Evolutionary conservation across 2,888 invertebrate species (phyloP).

Genomic region (Spilosoma lubricipeda): DNA sequence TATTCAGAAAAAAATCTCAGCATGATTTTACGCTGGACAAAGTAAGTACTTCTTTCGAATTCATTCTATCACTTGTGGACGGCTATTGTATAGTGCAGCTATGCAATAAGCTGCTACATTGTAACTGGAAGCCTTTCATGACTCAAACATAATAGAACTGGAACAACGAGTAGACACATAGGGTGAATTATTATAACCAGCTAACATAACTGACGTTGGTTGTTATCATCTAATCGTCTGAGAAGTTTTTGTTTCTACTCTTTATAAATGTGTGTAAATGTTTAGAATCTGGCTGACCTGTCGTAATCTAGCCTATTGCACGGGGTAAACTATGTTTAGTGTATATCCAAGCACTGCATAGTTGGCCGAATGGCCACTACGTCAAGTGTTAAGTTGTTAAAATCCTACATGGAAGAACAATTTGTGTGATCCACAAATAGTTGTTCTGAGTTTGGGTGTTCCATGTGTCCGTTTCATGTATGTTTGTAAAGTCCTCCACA

Average conservation of each 20-base stretch:
- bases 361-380: too few species aligned
- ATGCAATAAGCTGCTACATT: conserved; percentile 16
- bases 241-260: not conserved
- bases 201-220: not conserved
- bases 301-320: not conserved
- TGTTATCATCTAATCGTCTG: conserved; percentile 2
- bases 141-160: conserved; percentile 16
- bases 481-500: too few species aligned
- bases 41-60: conserved; percentile 11
- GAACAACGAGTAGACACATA: not conserved
- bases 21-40: conserved; percentile 12
- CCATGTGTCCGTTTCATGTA: too few species aligned
- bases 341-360: too few species aligned
- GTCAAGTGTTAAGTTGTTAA: too few species aligned
- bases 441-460: too few species aligned
- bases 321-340: too few species aligned
- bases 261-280: not conserved
- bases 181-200: conserved; percentile 7
- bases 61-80: conserved; percentile 2
- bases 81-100: conserved; percentile 10
- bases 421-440: too few species aligned
- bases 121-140: conserved; percentile 11
- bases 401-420: too few species aligned
- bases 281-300: not conserved
- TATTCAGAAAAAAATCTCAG: not conserved